These are phyloP conservation scores for Cryptotis parvus DNA, from an alignment of 2,113 vertebrate species.

Conservation along the genomic window DNA sequence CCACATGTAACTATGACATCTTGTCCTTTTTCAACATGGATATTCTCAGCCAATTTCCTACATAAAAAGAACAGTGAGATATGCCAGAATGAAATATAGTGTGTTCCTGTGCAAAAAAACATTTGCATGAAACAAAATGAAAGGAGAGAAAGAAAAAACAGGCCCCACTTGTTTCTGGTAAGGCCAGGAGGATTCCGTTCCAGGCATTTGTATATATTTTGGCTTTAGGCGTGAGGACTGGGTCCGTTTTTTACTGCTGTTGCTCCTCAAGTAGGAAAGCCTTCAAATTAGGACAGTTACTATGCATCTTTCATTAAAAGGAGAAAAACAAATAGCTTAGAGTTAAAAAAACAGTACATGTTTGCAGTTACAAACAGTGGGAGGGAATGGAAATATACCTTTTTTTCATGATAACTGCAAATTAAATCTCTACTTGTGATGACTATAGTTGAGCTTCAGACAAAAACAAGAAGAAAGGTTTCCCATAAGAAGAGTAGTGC, in stretches of 20 bases:
- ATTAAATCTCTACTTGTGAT: slow-evolving; percentile 44
- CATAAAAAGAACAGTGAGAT: slow-evolving; percentile 27
- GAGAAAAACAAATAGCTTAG: slow-evolving; percentile 52
- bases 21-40: slow-evolving; percentile 34
- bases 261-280: slow-evolving; percentile 35
- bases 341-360: slow-evolving; percentile 60
- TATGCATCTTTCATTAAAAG: slow-evolving; percentile 45
- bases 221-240: background rate
- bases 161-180: background rate
- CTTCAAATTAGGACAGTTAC: slow-evolving; percentile 52
- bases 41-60: slow-evolving; percentile 32
- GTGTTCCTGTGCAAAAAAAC: slow-evolving; percentile 31
- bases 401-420: slow-evolving; percentile 52
- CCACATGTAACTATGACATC: background rate
- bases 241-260: slow-evolving; percentile 7
- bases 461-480: slow-evolving; percentile 7
- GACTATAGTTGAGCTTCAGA: background rate
- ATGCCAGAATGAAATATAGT: background rate
- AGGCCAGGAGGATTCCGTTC: background rate
- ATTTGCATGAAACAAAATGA: background rate
- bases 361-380: slow-evolving; percentile 45
- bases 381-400: slow-evolving; percentile 49
- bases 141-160: background rate
- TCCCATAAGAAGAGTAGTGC: slow-evolving; percentile 1
- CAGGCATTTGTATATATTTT: slow-evolving; percentile 44